Conservation (phyloP, 2,113 vertebrate genomes). For the Lasiurus cinereus region DNA sequence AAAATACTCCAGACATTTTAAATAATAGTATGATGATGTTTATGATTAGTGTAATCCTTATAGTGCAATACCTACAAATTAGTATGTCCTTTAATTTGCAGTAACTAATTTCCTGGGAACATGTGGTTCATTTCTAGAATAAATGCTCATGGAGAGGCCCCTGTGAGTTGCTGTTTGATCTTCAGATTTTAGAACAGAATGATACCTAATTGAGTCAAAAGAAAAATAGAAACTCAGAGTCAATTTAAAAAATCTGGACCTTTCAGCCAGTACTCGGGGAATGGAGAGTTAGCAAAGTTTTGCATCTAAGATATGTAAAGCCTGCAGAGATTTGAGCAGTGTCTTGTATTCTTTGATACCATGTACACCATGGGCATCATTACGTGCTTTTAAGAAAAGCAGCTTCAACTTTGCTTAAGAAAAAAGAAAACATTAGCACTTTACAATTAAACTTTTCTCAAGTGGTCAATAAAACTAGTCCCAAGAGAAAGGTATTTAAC, state of each 20-base stretch:
- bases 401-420: slow-evolving; percentile 44
- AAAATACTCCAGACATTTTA: not conserved
- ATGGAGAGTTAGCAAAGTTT: not conserved
- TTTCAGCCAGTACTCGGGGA: not conserved
- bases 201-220: not conserved
- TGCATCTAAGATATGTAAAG: not conserved
- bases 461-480: slow-evolving; percentile 64
- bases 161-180: not conserved
- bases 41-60: not conserved
- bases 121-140: slow-evolving; percentile 31
- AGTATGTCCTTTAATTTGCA: not conserved
- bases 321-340: not conserved
- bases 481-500: slow-evolving; percentile 28
- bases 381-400: not conserved
- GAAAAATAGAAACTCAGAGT: not conserved
- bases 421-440: slow-evolving; percentile 39
- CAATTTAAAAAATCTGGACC: not conserved
- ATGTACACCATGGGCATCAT: not conserved
- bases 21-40: not conserved
- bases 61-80: not conserved
- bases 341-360: not conserved
- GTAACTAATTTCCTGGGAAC: not conserved
- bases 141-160: not conserved
- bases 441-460: slow-evolving; percentile 65
- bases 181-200: slow-evolving; percentile 17